These are phyloP conservation scores for Eupsilia transversa DNA, from an alignment of 2,888 invertebrate genomes.

Conservation along the genomic window DNA sequence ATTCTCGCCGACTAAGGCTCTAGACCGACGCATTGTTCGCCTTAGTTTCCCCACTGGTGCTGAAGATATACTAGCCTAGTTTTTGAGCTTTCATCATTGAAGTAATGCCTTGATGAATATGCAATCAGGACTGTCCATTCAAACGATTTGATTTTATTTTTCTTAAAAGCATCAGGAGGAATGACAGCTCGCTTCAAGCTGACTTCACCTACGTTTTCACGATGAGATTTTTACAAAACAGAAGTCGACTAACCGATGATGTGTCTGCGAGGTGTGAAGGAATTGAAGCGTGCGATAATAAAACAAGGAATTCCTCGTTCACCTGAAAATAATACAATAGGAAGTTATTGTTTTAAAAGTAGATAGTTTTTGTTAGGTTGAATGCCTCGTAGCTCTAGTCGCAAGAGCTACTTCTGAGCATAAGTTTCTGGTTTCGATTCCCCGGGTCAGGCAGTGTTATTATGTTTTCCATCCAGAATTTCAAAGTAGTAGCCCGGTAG, in stretches of 20 bases:
- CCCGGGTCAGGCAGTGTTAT: background rate
- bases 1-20: too few relatives aligned
- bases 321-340: background rate
- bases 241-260: background rate
- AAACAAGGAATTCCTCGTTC: conserved; percentile 19
- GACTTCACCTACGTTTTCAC: too few relatives aligned
- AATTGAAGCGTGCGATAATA: conserved; percentile 8
- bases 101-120: too few relatives aligned
- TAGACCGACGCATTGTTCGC: too few relatives aligned
- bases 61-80: too few relatives aligned
- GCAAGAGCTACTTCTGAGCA: background rate
- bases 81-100: too few relatives aligned
- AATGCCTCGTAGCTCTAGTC: background rate
- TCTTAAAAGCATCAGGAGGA: too few relatives aligned
- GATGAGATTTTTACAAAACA: background rate
- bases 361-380: background rate
- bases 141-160: too few relatives aligned
- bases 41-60: too few relatives aligned
- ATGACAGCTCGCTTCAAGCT: too few relatives aligned
- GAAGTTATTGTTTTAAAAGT: too few relatives aligned
- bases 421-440: background rate
- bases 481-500: background rate
- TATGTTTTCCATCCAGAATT: background rate
- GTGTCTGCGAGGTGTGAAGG: background rate
- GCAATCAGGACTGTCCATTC: too few relatives aligned